These are phyloP conservation scores for Gnathonemus longibarbis DNA, from an alignment of 2,113 vertebrate species.

Conservation along the genomic window DNA sequence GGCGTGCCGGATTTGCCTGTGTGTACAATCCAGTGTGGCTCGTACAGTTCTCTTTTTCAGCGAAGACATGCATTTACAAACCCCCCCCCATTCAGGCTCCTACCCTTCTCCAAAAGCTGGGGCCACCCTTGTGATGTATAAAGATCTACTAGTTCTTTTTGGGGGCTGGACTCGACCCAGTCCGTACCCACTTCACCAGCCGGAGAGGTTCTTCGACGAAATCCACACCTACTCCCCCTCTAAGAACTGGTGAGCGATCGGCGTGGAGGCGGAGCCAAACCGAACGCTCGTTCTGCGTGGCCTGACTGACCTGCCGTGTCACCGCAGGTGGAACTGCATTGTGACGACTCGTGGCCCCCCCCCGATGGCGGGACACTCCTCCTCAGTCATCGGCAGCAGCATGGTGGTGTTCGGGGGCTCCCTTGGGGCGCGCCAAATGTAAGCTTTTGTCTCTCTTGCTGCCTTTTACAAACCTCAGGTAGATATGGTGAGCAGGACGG, in stretches of 20 bases:
- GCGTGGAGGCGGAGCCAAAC: neutral
- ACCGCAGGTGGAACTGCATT: slow-evolving; percentile 92
- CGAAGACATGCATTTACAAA: neutral
- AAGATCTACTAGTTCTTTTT: slow-evolving; percentile 90
- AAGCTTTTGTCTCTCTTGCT: neutral
- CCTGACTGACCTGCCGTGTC: neutral
- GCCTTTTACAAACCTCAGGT: neutral
- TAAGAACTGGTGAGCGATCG: slow-evolving; percentile 83
- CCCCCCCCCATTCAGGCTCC: slow-evolving; percentile 68
- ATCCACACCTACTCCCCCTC: slow-evolving; percentile 97
- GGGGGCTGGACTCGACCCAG: slow-evolving; percentile 95
- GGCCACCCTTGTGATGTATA: slow-evolving; percentile 90
- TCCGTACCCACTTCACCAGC: slow-evolving; percentile 94
- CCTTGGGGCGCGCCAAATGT: slow-evolving; percentile 92
- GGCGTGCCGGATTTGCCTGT: neutral
- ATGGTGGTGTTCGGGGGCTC: slow-evolving; percentile 98
- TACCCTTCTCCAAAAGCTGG: slow-evolving; percentile 97
- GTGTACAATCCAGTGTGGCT: neutral
- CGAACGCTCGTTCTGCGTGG: neutral
- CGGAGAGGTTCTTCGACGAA: slow-evolving; percentile 95
- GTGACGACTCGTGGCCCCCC: slow-evolving; percentile 93
- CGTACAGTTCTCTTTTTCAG: neutral
- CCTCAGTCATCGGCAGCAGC: slow-evolving; percentile 84
- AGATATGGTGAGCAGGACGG: neutral
- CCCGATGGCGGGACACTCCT: slow-evolving; percentile 96